These are phyloP conservation scores for Podarcis raffonei DNA, from an alignment of 2,113 vertebrate species.

Conservation along the genomic window DNA sequence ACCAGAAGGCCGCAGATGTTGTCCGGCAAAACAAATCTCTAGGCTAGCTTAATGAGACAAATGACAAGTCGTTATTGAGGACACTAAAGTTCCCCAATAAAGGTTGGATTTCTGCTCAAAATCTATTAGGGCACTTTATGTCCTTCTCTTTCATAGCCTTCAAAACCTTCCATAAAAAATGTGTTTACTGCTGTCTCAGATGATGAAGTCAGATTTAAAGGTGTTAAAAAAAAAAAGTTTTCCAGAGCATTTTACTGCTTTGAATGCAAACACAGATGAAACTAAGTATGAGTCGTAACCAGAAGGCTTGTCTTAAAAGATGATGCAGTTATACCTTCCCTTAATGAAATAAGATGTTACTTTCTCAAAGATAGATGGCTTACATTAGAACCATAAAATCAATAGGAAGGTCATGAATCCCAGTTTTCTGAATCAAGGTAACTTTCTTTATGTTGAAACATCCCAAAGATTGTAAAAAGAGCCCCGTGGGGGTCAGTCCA, in stretches of 20 bases:
- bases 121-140: conserved; percentile 28
- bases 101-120: conserved; percentile 38
- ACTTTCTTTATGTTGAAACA: not conserved
- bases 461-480: not conserved
- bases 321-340: not conserved
- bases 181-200: conserved; percentile 23
- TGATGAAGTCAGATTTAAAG: not conserved
- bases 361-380: not conserved
- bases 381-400: not conserved
- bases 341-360: conserved; percentile 4
- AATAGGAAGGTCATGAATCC: conserved; percentile 13
- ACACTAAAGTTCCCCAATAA: conserved; percentile 23
- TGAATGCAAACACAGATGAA: conserved; percentile 9
- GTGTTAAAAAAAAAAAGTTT: not conserved
- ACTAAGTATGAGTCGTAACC: not conserved
- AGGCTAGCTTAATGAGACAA: conserved; percentile 31
- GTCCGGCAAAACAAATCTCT: conserved; percentile 17
- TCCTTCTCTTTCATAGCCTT: conserved; percentile 16
- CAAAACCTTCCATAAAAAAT: conserved; percentile 33
- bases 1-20: not conserved
- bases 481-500: not conserved
- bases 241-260: conserved; percentile 8
- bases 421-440: not conserved
- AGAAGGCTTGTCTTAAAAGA: not conserved
- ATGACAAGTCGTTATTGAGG: not conserved